Percentiles rank a stretch among this genome's conserved stretches.
phyloP scores from a whole-genome alignment of 2,113 vertebrate genomes.

The Gavia stellata region DNA sequence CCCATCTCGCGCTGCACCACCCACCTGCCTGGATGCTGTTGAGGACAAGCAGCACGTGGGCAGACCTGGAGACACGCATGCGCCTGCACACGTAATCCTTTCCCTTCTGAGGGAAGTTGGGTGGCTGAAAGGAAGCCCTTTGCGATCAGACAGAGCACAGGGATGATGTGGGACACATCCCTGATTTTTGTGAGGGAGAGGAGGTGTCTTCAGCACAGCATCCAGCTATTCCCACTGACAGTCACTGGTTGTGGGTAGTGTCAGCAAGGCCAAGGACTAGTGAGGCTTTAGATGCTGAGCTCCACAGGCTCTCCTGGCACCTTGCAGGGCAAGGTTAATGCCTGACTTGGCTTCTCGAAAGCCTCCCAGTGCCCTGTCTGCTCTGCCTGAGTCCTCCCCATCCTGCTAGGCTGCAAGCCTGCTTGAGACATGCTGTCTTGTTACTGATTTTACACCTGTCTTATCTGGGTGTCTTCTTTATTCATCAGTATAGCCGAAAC shows the following conservation, averaged over 20 bases:
- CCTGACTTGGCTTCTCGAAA: constrained; percentile 1
- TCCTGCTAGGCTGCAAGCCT: not conserved
- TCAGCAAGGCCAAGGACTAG: not conserved
- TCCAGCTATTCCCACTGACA: not conserved
- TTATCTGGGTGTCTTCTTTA: not conserved
- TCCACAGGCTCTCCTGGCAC: not conserved
- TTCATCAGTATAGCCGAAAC: not conserved
- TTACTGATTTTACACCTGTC: not conserved
- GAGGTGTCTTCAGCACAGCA: not conserved
- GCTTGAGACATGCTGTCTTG: not conserved
- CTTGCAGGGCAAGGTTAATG: constrained; percentile 1
- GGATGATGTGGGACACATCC: not conserved
- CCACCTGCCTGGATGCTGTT: not conserved
- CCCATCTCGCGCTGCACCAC: not conserved
- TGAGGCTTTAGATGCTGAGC: not conserved
- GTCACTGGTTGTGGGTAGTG: not conserved
- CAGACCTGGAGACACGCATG: not conserved
- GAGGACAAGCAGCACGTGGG: not conserved
- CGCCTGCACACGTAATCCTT: not conserved
- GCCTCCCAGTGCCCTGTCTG: not conserved
- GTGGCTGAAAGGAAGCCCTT: not conserved
- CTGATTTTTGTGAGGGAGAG: not conserved
- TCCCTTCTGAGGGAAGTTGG: not conserved
- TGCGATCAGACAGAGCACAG: not conserved
- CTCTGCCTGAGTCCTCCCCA: not conserved